These are phyloP conservation scores for Haemorhous mexicanus DNA, from an alignment of 2,113 vertebrate species.

Conservation along the genomic window DNA sequence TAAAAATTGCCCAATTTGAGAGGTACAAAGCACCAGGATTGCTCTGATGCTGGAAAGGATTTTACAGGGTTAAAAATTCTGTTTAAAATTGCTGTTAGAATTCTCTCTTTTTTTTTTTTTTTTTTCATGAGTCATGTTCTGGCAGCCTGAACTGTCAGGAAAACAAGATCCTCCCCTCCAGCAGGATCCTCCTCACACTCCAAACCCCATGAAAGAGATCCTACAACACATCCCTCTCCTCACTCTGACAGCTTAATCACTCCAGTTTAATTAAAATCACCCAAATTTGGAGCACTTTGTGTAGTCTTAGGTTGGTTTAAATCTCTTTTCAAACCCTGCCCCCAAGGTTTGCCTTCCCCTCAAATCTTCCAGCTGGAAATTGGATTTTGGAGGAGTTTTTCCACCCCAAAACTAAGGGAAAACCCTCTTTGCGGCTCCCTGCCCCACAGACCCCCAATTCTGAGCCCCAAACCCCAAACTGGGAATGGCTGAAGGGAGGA, in stretches of 20 bases:
- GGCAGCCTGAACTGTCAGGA: not conserved
- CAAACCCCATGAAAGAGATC: not conserved
- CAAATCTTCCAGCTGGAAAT: not conserved
- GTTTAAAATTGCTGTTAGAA: not conserved
- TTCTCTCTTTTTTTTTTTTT: not conserved
- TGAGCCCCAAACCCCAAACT: not conserved
- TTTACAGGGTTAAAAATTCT: not conserved
- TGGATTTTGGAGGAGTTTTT: not conserved
- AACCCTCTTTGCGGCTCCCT: too few species aligned
- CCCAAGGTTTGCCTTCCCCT: not conserved
- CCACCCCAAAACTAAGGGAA: accelerated
- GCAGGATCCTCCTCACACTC: not conserved
- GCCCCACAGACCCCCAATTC: not conserved
- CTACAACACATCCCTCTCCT: not conserved
- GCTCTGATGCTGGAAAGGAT: not conserved
- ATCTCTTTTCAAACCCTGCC: not conserved
- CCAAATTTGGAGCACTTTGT: not conserved
- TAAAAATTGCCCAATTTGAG: not conserved
- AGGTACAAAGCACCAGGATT: not conserved
- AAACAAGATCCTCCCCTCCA: not conserved
- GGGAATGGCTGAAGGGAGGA: not conserved
- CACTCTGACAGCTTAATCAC: not conserved
- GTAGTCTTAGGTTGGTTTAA: not conserved
- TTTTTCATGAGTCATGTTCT: not conserved
- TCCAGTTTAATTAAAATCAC: not conserved